phyloP scores from a whole-genome alignment of 2,888 invertebrate species.

The Drosophila bunnanda region DNA sequence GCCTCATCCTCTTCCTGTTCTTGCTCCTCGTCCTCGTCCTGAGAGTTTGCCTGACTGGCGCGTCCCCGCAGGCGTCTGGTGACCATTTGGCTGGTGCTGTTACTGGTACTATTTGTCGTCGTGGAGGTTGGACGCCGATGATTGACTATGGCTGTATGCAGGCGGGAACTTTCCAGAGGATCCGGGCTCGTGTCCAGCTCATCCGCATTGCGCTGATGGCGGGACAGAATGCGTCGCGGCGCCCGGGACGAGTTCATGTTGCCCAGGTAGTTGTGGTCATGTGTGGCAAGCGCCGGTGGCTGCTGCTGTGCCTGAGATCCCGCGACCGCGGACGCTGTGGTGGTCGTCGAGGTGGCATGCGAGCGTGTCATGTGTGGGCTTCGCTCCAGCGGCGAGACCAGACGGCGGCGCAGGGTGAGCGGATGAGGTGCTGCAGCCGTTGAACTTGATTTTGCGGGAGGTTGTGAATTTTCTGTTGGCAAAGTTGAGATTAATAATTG shows the following conservation, averaged over 20 bases:
- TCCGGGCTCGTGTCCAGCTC: conserved; percentile 81
- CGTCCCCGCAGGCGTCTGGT: conserved; percentile 75
- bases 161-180: conserved; percentile 68
- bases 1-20: conserved; percentile 65
- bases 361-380: conserved; percentile 82
- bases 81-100: conserved; percentile 36
- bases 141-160: conserved; percentile 67
- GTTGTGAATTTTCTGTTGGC: conserved; percentile 55
- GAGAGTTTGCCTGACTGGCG: conserved; percentile 78
- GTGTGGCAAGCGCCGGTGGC: conserved; percentile 58
- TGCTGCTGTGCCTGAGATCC: conserved; percentile 58
- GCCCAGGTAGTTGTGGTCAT: conserved; percentile 84
- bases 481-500: background rate
- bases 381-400: conserved; percentile 54
- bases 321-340: conserved; percentile 44
- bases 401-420: conserved; percentile 66
- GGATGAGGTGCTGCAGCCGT: conserved; percentile 68
- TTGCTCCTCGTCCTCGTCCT: conserved; percentile 65
- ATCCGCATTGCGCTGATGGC: conserved; percentile 84
- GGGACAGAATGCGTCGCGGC: conserved; percentile 81
- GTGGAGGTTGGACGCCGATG: conserved; percentile 79
- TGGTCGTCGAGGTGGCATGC: conserved; percentile 80
- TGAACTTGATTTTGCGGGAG: conserved; percentile 48
- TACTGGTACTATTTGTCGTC: conserved; percentile 59
- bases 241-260: conserved; percentile 78